Evolutionary conservation across 2,888 invertebrate species (phyloP).

Genomic region (Carcina quercana): DNA sequence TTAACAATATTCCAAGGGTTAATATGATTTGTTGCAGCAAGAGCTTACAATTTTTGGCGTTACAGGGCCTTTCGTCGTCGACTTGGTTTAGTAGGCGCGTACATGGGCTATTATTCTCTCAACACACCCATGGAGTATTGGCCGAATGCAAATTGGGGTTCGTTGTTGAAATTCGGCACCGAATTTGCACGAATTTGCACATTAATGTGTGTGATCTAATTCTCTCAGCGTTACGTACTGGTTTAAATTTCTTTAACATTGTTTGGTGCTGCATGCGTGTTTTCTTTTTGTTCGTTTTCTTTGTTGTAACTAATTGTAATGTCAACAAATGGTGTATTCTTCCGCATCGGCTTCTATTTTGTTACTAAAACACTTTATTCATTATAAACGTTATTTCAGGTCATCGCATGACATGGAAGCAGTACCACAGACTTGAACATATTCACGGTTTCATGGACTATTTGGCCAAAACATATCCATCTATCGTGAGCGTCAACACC

Average conservation of each 20-base stretch:
- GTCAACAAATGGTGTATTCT: too few relatives aligned
- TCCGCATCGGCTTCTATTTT: too few relatives aligned
- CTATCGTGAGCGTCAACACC: slow-evolving; percentile 80
- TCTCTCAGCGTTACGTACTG: too few relatives aligned
- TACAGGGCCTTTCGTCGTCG: slow-evolving; percentile 64
- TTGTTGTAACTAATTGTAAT: neutral
- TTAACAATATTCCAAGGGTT: slow-evolving; percentile 51
- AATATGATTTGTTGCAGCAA: slow-evolving; percentile 67
- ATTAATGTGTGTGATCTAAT: slow-evolving; percentile 27
- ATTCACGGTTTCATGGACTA: slow-evolving; percentile 87
- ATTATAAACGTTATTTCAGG: too few relatives aligned
- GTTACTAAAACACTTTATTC: too few relatives aligned
- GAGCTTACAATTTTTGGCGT: slow-evolving; percentile 75
- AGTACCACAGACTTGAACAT: slow-evolving; percentile 84
- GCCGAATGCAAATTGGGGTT: slow-evolving; percentile 78
- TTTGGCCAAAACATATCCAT: slow-evolving; percentile 83
- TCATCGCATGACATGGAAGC: slow-evolving; percentile 83
- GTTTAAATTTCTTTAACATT: too few relatives aligned
- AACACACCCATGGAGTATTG: slow-evolving; percentile 74
- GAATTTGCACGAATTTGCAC: slow-evolving; percentile 30
- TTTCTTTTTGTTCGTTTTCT: slow-evolving; percentile 10
- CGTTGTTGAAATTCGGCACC: slow-evolving; percentile 56
- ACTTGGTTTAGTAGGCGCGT: slow-evolving; percentile 57
- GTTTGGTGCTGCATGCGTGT: too few relatives aligned
- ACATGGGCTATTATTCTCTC: slow-evolving; percentile 71